Evolutionary conservation across 1,140 invertebrate species (phyloP), one percentile per base, ranked within the genome.

Genomic region (Andrena cerasifolii): DNA sequence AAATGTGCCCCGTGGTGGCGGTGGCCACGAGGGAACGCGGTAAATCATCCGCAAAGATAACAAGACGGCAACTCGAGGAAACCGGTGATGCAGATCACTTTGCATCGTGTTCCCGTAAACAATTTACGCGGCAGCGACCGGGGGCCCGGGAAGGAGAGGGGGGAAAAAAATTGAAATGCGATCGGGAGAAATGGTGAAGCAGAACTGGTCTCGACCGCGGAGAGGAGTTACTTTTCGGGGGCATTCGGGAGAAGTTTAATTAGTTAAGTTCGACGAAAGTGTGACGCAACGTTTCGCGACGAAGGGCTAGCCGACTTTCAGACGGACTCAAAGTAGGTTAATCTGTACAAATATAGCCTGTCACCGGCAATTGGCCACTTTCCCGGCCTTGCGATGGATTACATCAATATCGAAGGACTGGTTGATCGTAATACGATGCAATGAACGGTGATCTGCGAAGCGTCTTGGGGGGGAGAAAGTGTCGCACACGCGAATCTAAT

Each of bases 261-360:
- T 14, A 14, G 58, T 61, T 14, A 28, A 26, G 1, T 56, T 33
- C 18, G 6, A 49, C 24, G 45, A 16, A 47, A n/a, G 4, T 3
- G 31, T 36, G 51, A 68, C 43, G 51, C 16, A 68, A 56, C 31
- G 24, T 26, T 28, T 54, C 31, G 47, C 31, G n/a, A 36, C 26
- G 49, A 72, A 61, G 56, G 70, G 43, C 21, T 24, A 33, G 26
- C 54, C 10, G 4, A n/a, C 33, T 56, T 33, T 31, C 47, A 47
- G 54, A 71, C 49, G 26, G 28, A 24, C 58, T 61, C 14, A 4
- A 72, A 72, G 56, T 59, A 59, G 68, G 56, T 59, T 72, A 72
- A 72, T 59, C 68, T 72, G n/a, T 8, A 43, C 43, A 49, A 72
- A 72, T 72, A 72, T 61, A 53, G 56, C 54, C 43, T 59, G 68